Conservation (phyloP, 53 echinoderm and acorn worm species). For the Temnopleurus reevesii region DNA sequence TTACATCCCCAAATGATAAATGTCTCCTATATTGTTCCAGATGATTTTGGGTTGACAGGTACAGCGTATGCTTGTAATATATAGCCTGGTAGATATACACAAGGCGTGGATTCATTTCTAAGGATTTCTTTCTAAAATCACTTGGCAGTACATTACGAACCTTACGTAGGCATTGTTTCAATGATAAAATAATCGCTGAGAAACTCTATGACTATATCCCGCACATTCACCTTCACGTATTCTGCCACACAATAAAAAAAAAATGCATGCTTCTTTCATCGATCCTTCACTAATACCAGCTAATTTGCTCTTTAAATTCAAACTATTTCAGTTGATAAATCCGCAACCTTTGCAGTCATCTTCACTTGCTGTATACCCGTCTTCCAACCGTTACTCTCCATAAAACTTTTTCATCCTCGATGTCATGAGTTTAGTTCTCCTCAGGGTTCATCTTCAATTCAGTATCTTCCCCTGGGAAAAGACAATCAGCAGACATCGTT, state of each 20-base stretch:
- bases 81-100: too few relatives aligned
- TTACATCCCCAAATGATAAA: too few relatives aligned
- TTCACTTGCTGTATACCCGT: background rate
- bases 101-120: too few relatives aligned
- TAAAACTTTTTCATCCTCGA: background rate
- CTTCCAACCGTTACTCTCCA: background rate
- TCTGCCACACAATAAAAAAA: background rate
- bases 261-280: background rate
- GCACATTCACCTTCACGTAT: too few relatives aligned
- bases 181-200: background rate
- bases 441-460: background rate
- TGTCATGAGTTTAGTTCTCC: background rate
- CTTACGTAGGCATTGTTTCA: too few relatives aligned
- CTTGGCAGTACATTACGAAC: too few relatives aligned
- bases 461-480: background rate
- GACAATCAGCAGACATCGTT: background rate
- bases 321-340: conserved; percentile 7
- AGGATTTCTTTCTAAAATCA: too few relatives aligned
- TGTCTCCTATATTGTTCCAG: too few relatives aligned
- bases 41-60: too few relatives aligned
- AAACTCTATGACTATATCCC: background rate
- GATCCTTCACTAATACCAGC: background rate
- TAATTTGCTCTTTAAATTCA: background rate
- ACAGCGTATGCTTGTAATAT: too few relatives aligned
- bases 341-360: background rate